A percentile compares a stretch with the other conserved stretches of the same genome.
Conservation (phyloP, 2,113 vertebrate species). For the Planiliza haematocheilus region DNA sequence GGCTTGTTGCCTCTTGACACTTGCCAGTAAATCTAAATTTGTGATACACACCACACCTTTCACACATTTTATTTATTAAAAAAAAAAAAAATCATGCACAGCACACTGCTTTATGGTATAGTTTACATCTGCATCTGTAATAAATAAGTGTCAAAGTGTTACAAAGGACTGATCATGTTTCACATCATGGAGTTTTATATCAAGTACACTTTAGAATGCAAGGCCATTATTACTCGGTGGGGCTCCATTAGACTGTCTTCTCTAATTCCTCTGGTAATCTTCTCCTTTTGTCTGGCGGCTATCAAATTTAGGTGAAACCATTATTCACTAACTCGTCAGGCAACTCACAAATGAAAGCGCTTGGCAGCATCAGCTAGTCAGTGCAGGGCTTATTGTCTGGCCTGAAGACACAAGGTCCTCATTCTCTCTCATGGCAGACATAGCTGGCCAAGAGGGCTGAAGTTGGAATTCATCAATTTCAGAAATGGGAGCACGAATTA, state of each 20-base stretch:
- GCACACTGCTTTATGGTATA: constrained; percentile 9
- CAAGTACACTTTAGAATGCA: constrained; percentile 9
- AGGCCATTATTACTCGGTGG: constrained; percentile 36
- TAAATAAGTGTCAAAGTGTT: neutral
- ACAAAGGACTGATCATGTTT: neutral
- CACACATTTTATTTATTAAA: constrained; percentile 44
- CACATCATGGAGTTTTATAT: constrained; percentile 3
- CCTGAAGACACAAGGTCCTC: neutral
- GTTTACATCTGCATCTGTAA: neutral
- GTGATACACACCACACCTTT: neutral
- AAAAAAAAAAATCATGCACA: constrained; percentile 23
- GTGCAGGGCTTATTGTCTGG: constrained; percentile 9
- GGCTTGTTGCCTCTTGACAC: constrained; percentile 12
- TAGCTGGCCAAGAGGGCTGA: neutral
- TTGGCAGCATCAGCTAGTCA: constrained; percentile 13
- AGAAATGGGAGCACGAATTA: neutral
- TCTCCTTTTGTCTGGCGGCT: constrained; percentile 28
- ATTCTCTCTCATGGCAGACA: neutral
- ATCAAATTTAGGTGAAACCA: constrained; percentile 30
- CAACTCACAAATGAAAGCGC: constrained; percentile 11
- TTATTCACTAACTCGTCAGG: constrained; percentile 29
- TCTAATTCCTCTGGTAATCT: constrained; percentile 36
- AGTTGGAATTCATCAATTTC: neutral
- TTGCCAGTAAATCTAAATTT: constrained; percentile 27
- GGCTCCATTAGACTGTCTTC: constrained; percentile 3